Percentiles rank a stretch among this genome's conserved stretches.
phyloP scores from a whole-genome alignment of 2,888 invertebrate species.

The Coleophora flavipennella region DNA sequence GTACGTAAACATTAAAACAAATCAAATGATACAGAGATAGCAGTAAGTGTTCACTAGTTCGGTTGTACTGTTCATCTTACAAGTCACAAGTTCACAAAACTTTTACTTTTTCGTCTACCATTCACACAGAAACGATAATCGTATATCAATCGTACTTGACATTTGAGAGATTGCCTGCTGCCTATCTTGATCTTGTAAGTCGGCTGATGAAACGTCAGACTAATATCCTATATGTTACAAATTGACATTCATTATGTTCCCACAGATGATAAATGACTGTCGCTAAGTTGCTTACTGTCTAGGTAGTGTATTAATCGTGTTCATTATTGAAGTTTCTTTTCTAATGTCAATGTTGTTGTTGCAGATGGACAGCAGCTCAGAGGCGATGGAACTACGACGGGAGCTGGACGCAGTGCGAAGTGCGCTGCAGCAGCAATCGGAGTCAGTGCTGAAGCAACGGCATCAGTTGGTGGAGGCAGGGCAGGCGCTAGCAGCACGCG shows the following conservation, averaged over 20 bases:
- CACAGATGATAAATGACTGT: constrained; percentile 6
- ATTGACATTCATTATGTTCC: constrained; percentile 17
- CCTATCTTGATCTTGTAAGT: constrained; percentile 21
- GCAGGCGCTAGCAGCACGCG: constrained; percentile 72
- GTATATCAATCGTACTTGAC: constrained; percentile 45
- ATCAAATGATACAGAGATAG: neutral
- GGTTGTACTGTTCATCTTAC: constrained; percentile 3
- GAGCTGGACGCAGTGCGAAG: constrained; percentile 79
- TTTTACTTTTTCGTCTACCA: too few species aligned
- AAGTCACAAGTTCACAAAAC: too few species aligned
- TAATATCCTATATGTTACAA: constrained; percentile 19
- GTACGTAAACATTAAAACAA: neutral
- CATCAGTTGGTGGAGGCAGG: constrained; percentile 78
- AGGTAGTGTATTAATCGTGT: neutral
- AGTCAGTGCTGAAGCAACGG: constrained; percentile 75
- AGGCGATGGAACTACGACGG: constrained; percentile 70
- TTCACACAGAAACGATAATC: constrained; percentile 16
- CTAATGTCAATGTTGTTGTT: constrained; percentile 29
- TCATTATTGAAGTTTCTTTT: neutral
- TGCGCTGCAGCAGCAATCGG: constrained; percentile 76
- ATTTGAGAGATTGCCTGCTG: constrained; percentile 26
- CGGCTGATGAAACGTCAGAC: constrained; percentile 17
- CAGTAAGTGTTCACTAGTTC: constrained; percentile 2
- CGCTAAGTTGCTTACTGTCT: neutral
- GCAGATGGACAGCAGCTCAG: constrained; percentile 78